Evolutionary conservation across 2,888 invertebrate species (phyloP).

Genomic region (Lepidonotus clava): DNA sequence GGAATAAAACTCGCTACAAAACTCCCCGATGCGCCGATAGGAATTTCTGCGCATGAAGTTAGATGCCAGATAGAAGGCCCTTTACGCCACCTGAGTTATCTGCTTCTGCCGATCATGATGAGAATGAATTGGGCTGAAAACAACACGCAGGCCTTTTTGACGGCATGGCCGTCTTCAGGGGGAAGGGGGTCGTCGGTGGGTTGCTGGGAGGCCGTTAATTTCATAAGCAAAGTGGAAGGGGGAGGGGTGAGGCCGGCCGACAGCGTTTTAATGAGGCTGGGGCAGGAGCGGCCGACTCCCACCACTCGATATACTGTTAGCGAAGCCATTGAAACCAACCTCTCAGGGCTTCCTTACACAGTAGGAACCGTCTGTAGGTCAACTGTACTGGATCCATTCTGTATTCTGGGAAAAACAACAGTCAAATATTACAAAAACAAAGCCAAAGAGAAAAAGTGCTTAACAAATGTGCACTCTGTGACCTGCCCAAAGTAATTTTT

Average conservation of each 20-base stretch:
- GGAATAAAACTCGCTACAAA: constrained; percentile 44
- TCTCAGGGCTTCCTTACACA: too few relatives aligned
- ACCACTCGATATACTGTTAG: too few relatives aligned
- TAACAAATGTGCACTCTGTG: too few relatives aligned
- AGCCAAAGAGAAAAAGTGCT: too few relatives aligned
- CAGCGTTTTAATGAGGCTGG: background rate
- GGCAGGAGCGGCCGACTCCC: background rate
- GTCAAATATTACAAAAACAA: too few relatives aligned
- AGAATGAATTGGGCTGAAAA: constrained; percentile 51
- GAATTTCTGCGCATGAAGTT: constrained; percentile 34
- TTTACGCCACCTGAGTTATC: constrained; percentile 31
- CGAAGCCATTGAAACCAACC: too few relatives aligned
- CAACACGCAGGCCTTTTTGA: background rate
- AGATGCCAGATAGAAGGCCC: constrained; percentile 35
- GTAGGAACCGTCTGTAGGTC: too few relatives aligned
- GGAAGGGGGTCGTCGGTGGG: background rate
- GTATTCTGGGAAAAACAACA: too few relatives aligned
- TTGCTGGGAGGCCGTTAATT: background rate
- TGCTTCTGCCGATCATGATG: constrained; percentile 13
- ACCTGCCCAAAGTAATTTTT: too few relatives aligned
- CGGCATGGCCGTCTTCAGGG: background rate
- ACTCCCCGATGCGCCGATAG: constrained; percentile 46
- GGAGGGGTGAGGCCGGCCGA: background rate
- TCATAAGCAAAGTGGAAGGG: constrained; percentile 12
- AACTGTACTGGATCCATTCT: too few relatives aligned